A percentile compares a stretch with the other conserved stretches of the same genome.
These are phyloP conservation scores for Cerceris rybyensis DNA, from an alignment of 2,888 invertebrate species.

Conservation along the genomic window DNA sequence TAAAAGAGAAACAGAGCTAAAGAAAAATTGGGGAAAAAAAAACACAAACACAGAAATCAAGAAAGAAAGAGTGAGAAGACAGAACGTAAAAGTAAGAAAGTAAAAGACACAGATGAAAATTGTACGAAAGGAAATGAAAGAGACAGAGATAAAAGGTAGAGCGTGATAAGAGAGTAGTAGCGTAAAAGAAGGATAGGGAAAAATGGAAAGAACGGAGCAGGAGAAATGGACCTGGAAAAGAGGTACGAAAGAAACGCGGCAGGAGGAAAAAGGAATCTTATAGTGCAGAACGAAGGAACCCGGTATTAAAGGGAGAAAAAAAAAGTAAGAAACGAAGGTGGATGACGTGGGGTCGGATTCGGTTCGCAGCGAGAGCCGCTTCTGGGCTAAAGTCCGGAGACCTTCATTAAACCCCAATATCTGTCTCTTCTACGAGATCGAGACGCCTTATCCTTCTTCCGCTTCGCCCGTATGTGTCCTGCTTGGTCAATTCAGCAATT, in stretches of 20 bases:
- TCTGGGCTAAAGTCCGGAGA: constrained; percentile 41
- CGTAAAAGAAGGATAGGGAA: neutral
- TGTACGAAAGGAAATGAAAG: too few species aligned
- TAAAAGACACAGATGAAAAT: too few species aligned
- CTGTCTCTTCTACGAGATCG: constrained; percentile 32
- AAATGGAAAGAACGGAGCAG: neutral
- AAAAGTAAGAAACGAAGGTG: constrained; percentile 1
- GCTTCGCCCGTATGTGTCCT: constrained; percentile 18
- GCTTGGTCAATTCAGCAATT: constrained; percentile 19
- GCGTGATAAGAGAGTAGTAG: neutral
- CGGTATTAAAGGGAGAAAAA: constrained; percentile 36
- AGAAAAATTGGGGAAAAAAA: neutral
- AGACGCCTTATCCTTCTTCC: constrained; percentile 18
- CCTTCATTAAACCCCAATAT: constrained; percentile 67
- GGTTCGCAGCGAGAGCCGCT: constrained; percentile 37
- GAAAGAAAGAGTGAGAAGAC: neutral
- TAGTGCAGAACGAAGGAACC: constrained; percentile 14
- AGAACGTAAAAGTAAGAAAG: constrained; percentile 8
- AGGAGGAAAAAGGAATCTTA: constrained; percentile 18
- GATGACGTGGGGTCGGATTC: constrained; percentile 36
- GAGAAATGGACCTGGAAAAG: neutral
- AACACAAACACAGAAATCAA: neutral
- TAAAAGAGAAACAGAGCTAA: neutral
- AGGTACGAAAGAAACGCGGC: constrained; percentile 10
- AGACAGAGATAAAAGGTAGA: too few species aligned